Base-by-base conservation (phyloP, 2,888 invertebrate genomes). In the Thera britannica region DNA sequence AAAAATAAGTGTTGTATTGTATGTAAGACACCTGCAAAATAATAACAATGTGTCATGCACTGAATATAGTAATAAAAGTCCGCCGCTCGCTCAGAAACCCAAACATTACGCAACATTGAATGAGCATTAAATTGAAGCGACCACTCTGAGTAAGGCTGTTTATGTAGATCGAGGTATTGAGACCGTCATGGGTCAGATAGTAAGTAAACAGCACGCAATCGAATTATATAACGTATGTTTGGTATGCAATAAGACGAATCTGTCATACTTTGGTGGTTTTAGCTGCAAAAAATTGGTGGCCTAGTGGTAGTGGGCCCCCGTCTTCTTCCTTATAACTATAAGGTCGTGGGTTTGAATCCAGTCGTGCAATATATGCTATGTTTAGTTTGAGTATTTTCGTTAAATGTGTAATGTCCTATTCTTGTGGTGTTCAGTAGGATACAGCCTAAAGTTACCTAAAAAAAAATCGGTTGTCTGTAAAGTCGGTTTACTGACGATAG, bases 101-200 rank as follows among this genome's bases (percentile, higher is more conserved):
- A 9, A 34, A 34, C 9, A 52, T 52, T 52, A 52, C 52, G 9
- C 34, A 52, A 52, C 23, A 51, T 52, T 51, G 6, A 56, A 56
- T 41, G 56, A 12, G 36, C 12, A 56, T 51, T 41, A 38, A 51
- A 41, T 61, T 34, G 34, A 61, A 52, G 12, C 41, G 44, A 44
- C 51, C 23, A 36, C 62, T 62, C 48, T 8, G 41, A 35, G 46
- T 35, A 55, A 36, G 62, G 55, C 55, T 2, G 64, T 75, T 74
- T 65, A 75, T 69, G 68, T 75, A 67, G 73, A 75, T 71, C 75
- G 73, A 79, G 78, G 56, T 74, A 83, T 79, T 72, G 75, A 75
- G 83, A 77, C 48, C 81, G 77, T 79, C 79, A 73, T 77, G 77
- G 79, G 79, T 83, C 77, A 77, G 68, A 67, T 75, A 58, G 67